Base-by-base conservation (phyloP, 2,113 vertebrate genomes). In the Junco hyemalis region DNA sequence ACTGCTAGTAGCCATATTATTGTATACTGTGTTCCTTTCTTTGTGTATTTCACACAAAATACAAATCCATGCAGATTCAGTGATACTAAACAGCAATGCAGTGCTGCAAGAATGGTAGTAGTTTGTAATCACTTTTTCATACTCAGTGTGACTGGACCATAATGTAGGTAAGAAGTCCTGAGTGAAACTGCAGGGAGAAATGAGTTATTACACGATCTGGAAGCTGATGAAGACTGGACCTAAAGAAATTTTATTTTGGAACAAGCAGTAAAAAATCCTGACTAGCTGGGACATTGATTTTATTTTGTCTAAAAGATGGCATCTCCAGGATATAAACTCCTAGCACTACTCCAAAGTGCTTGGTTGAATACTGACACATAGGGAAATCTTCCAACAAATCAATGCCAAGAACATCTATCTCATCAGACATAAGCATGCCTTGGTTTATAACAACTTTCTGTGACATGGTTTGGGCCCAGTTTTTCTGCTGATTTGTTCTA, bases 301-400 rank as follows among this genome's bases (percentile, higher is more conserved):
- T 91, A 69, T 92, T 93, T 95, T 91, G 73, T 76, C 77, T 95
- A 66, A 92, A 90, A 92, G 64, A 80, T 85, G 66, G 45, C 66
- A 77, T 61, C 26, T 26, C 25, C 63, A 56, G 77, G 23, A 92
- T 79, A 79, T 80, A 82, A 92, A 94, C 87, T 87, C 50, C 51
- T 90, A 82, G n/a, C 0, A 2, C 38, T 87, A 7, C 59, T 95
- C 81, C 57, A 69, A 77, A 94, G 42, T 79, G 13, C 38, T 91
- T 60, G 28, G 36, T 93, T 91, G 61, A 51, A 68, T 92, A 85
- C 69, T 88, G 87, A 87, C 35, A 66, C 35, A 59, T 6, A 85
- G 50, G 93, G 91, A 94, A 88, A 63, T 72, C 44, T 88, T 92
- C 93, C 86, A 89, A 80, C 59, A 91, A 93, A 85, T 80, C 66